A percentile compares a stretch with the other conserved stretches of the same genome.
phyloP scores from a whole-genome alignment of 2,888 invertebrate genomes.

The Agriotes lineatus region DNA sequence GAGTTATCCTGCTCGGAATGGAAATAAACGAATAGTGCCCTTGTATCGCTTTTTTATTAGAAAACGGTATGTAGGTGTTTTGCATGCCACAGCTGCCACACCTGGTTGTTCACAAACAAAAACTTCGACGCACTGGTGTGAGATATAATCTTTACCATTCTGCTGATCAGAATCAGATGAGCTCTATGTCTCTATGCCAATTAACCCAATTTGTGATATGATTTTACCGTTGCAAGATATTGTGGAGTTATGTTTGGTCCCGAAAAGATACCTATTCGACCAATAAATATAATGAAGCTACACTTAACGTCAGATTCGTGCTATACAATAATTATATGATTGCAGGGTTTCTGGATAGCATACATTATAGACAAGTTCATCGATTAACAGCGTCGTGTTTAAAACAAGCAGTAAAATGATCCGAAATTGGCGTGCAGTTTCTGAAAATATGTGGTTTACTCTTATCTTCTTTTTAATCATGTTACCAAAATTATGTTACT shows the following conservation, averaged over 20 bases:
- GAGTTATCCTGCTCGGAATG: conserved; percentile 43
- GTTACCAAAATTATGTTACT: no score
- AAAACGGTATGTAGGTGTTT: conserved; percentile 44
- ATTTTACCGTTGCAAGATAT: background rate
- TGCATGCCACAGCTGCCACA: conserved; percentile 41
- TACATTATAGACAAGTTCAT: no score
- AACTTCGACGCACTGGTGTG: conserved; percentile 20
- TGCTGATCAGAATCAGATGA: background rate
- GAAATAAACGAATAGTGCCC: conserved; percentile 42
- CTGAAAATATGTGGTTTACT: no score
- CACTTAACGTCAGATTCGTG: no score
- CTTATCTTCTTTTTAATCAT: no score
- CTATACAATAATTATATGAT: no score
- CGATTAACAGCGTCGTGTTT: no score
- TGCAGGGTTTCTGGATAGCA: no score
- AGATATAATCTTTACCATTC: conserved; percentile 21
- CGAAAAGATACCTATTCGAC: background rate
- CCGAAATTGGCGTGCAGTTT: no score
- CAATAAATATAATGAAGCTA: no score
- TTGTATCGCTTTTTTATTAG: conserved; percentile 31
- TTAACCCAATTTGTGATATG: background rate
- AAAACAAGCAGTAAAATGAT: no score
- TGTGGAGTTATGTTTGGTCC: no score
- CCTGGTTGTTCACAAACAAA: conserved; percentile 27
- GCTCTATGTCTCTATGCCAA: background rate